phyloP scores from a whole-genome alignment of 2,113 vertebrate genomes.

The Corythoichthys intestinalis region DNA sequence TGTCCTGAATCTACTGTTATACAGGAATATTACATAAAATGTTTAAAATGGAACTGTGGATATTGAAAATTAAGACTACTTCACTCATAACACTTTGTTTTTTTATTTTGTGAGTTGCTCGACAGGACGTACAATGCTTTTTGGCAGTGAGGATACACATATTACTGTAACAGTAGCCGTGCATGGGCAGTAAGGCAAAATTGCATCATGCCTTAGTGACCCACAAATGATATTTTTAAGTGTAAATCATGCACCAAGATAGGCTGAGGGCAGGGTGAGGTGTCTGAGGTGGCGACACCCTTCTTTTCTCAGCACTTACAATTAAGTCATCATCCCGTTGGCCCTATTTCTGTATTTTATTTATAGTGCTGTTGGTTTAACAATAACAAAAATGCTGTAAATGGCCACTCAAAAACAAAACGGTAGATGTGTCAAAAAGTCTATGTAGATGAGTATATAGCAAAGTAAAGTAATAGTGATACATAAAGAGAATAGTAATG shows the following conservation, averaged over 20 bases:
- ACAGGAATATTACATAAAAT: too few relatives aligned
- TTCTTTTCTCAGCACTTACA: not conserved
- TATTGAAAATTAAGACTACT: too few relatives aligned
- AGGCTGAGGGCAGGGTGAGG: not conserved
- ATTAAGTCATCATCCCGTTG: not conserved
- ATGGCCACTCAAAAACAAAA: not conserved
- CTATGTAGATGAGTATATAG: too few relatives aligned
- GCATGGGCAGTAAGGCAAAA: not conserved
- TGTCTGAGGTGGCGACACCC: conserved; percentile 2
- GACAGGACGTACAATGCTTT: not conserved
- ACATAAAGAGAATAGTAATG: too few relatives aligned
- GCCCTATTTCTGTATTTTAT: not conserved
- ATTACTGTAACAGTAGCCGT: not conserved
- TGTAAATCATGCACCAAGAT: not conserved
- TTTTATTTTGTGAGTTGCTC: not conserved
- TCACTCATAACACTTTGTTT: too few relatives aligned
- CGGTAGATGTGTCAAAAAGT: too few relatives aligned
- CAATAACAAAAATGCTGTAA: not conserved
- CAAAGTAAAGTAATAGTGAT: too few relatives aligned
- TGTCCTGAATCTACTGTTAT: too few relatives aligned
- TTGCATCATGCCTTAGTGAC: not conserved
- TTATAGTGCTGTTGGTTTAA: not conserved
- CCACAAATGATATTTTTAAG: not conserved
- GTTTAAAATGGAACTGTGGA: too few relatives aligned
- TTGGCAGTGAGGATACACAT: not conserved